Evolutionary conservation across 2,113 vertebrate species (phyloP), one percentile per base, ranked within the genome.

Genomic region (Gymnocephalus cernua): DNA sequence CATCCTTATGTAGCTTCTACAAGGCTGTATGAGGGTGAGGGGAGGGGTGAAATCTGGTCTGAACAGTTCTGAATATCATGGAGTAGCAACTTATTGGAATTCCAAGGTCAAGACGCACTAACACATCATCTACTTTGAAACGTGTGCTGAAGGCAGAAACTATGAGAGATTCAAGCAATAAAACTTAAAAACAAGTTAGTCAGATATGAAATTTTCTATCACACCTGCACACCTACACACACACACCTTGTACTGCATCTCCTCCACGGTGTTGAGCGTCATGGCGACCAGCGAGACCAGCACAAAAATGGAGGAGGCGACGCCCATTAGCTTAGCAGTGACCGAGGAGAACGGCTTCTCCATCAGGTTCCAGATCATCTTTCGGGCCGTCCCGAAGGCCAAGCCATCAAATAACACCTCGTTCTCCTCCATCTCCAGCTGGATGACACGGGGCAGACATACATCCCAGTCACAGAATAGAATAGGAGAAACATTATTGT

Each of bases 261-360:
- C 98, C 77, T 98, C 97, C 57, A 99, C 97, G 0, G 97, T 98
- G 89, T 97, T 97, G 79, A 99, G 95, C 0, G 96, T 97, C 95
- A 99, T 96, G 6, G 96, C 96, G 12, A 98, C 96, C 38, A 99
- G 96, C 0, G 98, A 99, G 66, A 98, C 74, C 45, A 99, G 94
- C 64, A 99, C 98, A 0, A 98, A 97, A 56, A 97, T 91, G 86
- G 97, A 98, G 68, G 98, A 98, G 71, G 96, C 95, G 41, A 98
- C 95, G 0, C 95, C 96, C 92, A 99, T 94, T 58, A 95, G 91
- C 88, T 99, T 99, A 72, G 98, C 98, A 0, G 94, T 93, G 72
- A 96, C 84, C 0, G 98, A 99, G 6, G 97, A 98, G 83, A 99
- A 99, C 0, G 98, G 98, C 53, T 98, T 99, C 93, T 99, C 98